Evolutionary conservation across 2,888 invertebrate species (phyloP).

Genomic region (Trachelus stipa): DNA sequence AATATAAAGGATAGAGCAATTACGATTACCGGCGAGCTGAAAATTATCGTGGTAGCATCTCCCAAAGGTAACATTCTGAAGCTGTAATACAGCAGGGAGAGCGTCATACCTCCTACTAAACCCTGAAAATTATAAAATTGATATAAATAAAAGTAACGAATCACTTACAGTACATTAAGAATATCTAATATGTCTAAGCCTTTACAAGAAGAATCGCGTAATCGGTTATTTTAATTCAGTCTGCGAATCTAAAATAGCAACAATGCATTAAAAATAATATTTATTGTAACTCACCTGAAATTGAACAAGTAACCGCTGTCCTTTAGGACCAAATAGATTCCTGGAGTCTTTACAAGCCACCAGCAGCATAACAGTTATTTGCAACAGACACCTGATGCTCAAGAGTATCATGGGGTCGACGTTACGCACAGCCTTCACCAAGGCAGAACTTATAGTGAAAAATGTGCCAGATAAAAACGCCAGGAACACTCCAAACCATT

Average conservation of each 20-base stretch:
- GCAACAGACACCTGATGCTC: conserved; percentile 62
- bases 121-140: conserved; percentile 52
- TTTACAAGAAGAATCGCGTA: background rate
- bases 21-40: conserved; percentile 68
- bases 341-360: conserved; percentile 55
- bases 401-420: conserved; percentile 67
- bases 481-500: conserved; percentile 64
- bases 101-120: conserved; percentile 65
- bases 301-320: conserved; percentile 60
- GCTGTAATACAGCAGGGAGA: conserved; percentile 66
- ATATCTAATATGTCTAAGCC: background rate
- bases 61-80: conserved; percentile 67
- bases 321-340: conserved; percentile 62
- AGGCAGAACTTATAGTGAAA: conserved; percentile 66
- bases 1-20: conserved; percentile 66
- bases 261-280: background rate
- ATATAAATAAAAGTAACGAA: conserved; percentile 7
- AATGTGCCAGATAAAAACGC: conserved; percentile 68
- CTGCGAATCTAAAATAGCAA: background rate
- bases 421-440: conserved; percentile 64
- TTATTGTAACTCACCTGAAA: conserved; percentile 53
- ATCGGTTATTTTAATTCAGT: background rate
- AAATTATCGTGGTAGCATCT: conserved; percentile 69
- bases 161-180: conserved; percentile 4
- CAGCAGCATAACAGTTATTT: conserved; percentile 61